Percentiles rank a stretch among this genome's conserved stretches.
Conservation (phyloP, 2,888 invertebrate species). For the Xylota sylvarum region DNA sequence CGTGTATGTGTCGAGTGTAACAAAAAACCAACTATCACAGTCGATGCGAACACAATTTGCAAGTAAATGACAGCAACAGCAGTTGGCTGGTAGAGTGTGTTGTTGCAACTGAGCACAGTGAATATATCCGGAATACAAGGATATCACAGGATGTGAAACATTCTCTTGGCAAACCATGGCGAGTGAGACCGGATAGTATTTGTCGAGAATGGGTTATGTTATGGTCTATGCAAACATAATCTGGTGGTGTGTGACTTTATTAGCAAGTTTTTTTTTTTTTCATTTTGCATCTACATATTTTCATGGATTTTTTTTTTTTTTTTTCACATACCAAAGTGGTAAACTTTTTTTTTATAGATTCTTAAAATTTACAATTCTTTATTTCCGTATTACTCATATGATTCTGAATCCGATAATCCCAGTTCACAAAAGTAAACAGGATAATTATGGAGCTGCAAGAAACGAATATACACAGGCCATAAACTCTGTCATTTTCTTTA, state of each 20-base stretch:
- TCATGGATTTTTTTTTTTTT: background rate
- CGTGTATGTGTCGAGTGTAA: slow-evolving; percentile 15
- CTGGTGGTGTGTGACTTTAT: slow-evolving; percentile 53
- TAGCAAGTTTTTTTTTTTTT: slow-evolving; percentile 26
- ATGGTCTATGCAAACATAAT: slow-evolving; percentile 23
- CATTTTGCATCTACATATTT: background rate
- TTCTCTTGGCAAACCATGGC: slow-evolving; percentile 39
- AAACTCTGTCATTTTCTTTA: slow-evolving; percentile 10
- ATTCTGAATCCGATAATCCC: no score
- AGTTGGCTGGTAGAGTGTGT: slow-evolving; percentile 17
- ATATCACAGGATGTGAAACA: slow-evolving; percentile 49
- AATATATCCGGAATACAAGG: slow-evolving; percentile 66
- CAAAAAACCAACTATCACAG: slow-evolving; percentile 30
- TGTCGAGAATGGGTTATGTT: slow-evolving; percentile 43
- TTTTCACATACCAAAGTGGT: background rate
- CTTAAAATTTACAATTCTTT: slow-evolving; percentile 11
- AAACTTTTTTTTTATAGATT: slow-evolving; percentile 14
- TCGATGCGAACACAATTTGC: slow-evolving; percentile 71
- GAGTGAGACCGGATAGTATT: slow-evolving; percentile 63
- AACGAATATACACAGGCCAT: background rate
- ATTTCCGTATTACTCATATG: slow-evolving; percentile 50
- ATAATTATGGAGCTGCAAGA: slow-evolving; percentile 36
- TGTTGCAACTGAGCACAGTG: slow-evolving; percentile 26
- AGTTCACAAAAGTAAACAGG: slow-evolving; percentile 18
- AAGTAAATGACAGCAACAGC: slow-evolving; percentile 67